phyloP scores from a whole-genome alignment of 1,140 invertebrate species.

The Papilio polytes region DNA sequence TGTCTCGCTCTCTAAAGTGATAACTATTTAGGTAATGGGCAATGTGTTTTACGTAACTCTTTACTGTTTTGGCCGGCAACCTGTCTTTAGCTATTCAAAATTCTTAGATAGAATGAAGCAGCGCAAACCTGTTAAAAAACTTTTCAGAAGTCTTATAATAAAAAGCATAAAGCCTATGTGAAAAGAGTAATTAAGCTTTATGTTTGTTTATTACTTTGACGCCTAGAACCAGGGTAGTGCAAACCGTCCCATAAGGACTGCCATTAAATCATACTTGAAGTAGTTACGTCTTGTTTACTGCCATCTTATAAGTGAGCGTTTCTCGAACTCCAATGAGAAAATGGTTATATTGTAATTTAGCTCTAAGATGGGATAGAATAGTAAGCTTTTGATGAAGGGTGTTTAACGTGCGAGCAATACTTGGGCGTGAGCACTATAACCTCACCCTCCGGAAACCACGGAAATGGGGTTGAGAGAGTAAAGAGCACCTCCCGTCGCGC shows the following conservation, averaged over 20 bases:
- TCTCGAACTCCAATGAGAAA: not conserved
- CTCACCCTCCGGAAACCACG: slow-evolving; percentile 50
- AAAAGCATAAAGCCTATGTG: not conserved
- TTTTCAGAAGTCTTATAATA: not conserved
- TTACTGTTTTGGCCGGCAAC: not conserved
- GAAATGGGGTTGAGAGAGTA: slow-evolving; percentile 36
- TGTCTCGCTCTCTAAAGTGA: slow-evolving; percentile 26
- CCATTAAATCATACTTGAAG: not conserved
- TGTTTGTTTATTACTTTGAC: not conserved
- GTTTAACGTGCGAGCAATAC: slow-evolving; percentile 30
- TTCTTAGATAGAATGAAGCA: too few species aligned
- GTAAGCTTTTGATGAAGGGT: not conserved
- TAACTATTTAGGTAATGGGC: slow-evolving; percentile 13
- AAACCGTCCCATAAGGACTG: not conserved
- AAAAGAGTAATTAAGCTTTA: not conserved
- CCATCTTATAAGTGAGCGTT: too few species aligned
- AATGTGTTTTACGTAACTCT: slow-evolving; percentile 12
- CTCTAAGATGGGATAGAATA: not conserved
- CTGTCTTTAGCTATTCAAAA: not conserved
- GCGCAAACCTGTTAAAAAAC: not conserved
- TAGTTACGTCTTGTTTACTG: not conserved
- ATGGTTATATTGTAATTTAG: not conserved
- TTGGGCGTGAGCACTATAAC: slow-evolving; percentile 55
- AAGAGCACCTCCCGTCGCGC: slow-evolving; percentile 20
- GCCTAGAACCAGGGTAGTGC: not conserved